Evolutionary conservation across 2,888 invertebrate species (phyloP).

Genomic region (Cheilosia vulpina): DNA sequence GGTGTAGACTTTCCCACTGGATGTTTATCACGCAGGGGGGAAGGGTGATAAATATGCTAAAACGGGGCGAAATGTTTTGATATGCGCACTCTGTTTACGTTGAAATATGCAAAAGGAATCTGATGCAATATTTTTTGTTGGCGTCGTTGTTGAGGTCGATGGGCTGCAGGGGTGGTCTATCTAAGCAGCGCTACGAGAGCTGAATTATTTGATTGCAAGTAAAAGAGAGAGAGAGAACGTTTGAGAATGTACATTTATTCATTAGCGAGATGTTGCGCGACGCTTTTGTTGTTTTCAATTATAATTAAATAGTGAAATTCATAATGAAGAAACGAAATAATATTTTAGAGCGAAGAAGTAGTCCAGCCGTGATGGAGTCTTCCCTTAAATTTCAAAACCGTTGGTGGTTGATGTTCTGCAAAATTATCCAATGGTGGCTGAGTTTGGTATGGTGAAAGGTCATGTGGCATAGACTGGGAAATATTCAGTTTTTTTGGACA

Average conservation of each 20-base stretch:
- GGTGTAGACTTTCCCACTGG: slow-evolving; percentile 31
- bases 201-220: slow-evolving; percentile 25
- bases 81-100: slow-evolving; percentile 51
- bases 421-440: not conserved
- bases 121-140: slow-evolving; percentile 25
- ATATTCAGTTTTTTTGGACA: too few species aligned
- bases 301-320: not conserved
- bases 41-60: slow-evolving; percentile 4
- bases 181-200: slow-evolving; percentile 2
- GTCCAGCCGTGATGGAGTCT: not conserved
- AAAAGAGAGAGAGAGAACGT: not conserved
- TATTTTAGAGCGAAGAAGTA: not conserved
- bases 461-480: too few species aligned
- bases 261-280: slow-evolving; percentile 1
- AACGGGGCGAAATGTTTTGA: slow-evolving; percentile 29
- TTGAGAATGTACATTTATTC: slow-evolving; percentile 4
- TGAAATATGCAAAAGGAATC: slow-evolving; percentile 53
- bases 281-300: not conserved
- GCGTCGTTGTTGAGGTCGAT: not conserved
- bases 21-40: slow-evolving; percentile 19
- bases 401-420: not conserved
- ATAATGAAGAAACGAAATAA: not conserved
- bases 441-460: not conserved
- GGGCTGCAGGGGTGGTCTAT: not conserved
- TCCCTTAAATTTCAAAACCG: not conserved